phyloP scores from a whole-genome alignment of 37 sponge, comb jelly and placozoan genomes.

The Halisarca cf. caerulea region DNA sequence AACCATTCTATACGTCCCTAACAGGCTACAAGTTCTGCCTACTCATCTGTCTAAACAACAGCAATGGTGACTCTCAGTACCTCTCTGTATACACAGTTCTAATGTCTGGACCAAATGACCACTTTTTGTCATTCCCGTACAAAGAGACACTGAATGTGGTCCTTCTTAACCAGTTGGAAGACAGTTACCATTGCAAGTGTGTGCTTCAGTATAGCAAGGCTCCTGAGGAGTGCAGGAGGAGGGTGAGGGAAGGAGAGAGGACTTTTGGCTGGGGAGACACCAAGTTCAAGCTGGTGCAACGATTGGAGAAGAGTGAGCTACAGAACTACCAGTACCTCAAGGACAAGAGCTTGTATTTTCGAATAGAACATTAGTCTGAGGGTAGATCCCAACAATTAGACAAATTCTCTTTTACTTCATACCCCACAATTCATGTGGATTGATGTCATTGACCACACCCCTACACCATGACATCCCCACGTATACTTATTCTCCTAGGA shows the following conservation, averaged over 20 bases:
- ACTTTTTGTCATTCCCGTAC: not conserved
- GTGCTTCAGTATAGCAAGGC: not conserved
- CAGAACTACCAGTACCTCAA: conserved; percentile 2
- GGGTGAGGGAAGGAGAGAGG: too few species aligned
- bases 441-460: too few species aligned
- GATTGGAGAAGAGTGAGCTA: too few species aligned
- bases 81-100: not conserved
- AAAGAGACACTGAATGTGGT: not conserved
- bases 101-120: conserved; percentile 13
- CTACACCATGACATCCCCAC: too few species aligned
- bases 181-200: not conserved
- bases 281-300: too few species aligned
- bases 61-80: not conserved
- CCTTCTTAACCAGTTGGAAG: not conserved
- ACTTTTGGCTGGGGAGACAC: too few species aligned
- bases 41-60: not conserved
- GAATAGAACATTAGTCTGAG: too few species aligned
- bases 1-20: not conserved
- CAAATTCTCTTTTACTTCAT: too few species aligned
- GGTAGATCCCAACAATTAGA: too few species aligned
- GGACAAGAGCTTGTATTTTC: conserved; percentile 18
- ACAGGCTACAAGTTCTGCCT: conserved; percentile 18
- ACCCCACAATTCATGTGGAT: too few species aligned
- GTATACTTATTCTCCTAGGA: too few species aligned
- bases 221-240: too few species aligned